Base-by-base conservation (phyloP, 2,888 invertebrate genomes). In the Cryptocheilus praepositus region DNA sequence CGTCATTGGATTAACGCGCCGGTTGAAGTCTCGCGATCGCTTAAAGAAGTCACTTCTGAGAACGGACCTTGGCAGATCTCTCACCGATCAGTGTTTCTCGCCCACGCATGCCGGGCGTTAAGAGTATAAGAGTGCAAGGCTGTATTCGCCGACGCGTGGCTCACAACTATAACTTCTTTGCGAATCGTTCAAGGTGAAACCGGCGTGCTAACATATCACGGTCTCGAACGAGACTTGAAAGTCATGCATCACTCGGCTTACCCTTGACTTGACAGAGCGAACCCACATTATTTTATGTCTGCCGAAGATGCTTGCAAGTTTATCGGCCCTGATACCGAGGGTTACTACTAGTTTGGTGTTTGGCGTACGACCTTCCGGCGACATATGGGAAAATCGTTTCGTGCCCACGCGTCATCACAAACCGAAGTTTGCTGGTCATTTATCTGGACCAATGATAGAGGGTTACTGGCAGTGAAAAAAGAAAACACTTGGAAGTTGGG, bases 111-210 rank as follows among this genome's bases (percentile, higher is more conserved):
- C 55, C 44, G 53, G 46, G 25, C 16, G 25, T n/a, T n/a, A n/a
- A n/a, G n/a, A n/a, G n/a, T 46, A 36, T 19, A 11, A 25, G 36
- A 36, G 36, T 11, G 36, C 8, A 15, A 16, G 52, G 15, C 51
- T n/a, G 5, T 43, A 62, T 59, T 64, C 64, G 71, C 61, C 66
- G 71, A 79, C 76, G 76, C 76, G 79, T 79, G 71, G 79, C 69
- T 79, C 55, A 66, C 56, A 67, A 65, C 66, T 73, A 68, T 78
- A 78, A 76, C 71, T 75, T 44, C 44, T 8, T 43, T 16, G 57
- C 78, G 71, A 66, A 76, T 74, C 72, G 77, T 77, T 79, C 78
- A 79, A 79, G 78, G 78, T 79, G 77, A 79, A 72, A 57, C 55
- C 75, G 52, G 52, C 77, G 68, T 73, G 70, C 64, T 69, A 66